These are phyloP conservation scores for Eurytoma adleriae DNA, from an alignment of 2,888 invertebrate genomes.

Conservation along the genomic window DNA sequence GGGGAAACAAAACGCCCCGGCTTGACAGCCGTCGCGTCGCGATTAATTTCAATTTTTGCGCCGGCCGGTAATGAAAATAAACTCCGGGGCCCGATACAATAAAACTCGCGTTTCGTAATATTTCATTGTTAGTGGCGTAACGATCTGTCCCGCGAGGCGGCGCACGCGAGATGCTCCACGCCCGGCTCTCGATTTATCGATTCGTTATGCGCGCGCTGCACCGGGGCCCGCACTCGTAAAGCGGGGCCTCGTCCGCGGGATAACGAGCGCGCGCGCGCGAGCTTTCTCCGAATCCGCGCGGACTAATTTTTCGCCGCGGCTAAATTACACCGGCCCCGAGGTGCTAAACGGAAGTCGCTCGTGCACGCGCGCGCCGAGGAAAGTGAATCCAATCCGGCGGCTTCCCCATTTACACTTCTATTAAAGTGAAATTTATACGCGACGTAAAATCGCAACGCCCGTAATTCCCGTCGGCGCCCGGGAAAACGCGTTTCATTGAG, in stretches of 20 bases:
- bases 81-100: conserved; percentile 5
- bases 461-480: too few species aligned
- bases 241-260: neutral
- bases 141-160: neutral
- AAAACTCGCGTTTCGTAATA: conserved; percentile 18
- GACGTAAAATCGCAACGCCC: too few species aligned
- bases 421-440: too few species aligned
- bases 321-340: neutral
- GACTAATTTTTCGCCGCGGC: neutral
- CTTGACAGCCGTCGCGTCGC: conserved; percentile 8
- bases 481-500: too few species aligned
- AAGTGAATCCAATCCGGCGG: neutral
- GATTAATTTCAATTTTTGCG: conserved; percentile 41
- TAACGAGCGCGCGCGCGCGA: neutral
- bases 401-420: neutral
- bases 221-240: neutral
- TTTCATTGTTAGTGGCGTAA: conserved; percentile 8
- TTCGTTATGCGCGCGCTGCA: neutral
- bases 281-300: conserved; percentile 20
- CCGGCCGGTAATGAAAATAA: conserved; percentile 1
- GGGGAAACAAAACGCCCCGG: neutral
- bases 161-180: neutral
- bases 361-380: neutral
- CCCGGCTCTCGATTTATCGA: conserved; percentile 33
- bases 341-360: neutral